Conservation (phyloP, 2,113 vertebrate species). For the Apodemus sylvaticus region DNA sequence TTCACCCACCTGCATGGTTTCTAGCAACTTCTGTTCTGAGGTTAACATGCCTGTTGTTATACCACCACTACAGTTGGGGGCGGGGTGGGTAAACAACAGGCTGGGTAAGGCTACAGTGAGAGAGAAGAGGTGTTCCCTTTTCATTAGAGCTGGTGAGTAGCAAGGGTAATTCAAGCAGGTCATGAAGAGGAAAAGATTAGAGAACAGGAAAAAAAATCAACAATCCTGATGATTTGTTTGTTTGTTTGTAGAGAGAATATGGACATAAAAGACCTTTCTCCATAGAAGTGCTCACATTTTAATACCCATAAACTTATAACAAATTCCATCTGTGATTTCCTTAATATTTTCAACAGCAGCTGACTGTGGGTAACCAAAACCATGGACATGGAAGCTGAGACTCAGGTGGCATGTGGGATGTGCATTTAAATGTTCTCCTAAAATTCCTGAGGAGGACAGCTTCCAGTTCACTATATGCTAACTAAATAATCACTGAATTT, state of each 20-base stretch:
- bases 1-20: neutral
- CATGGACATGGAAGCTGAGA: neutral
- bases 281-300: neutral
- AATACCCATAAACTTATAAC: neutral
- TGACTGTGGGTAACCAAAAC: neutral
- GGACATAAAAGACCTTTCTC: neutral
- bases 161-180: neutral
- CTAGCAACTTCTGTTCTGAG: neutral
- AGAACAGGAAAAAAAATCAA: slow-evolving; percentile 40
- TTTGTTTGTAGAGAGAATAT: neutral
- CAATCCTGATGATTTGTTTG: neutral
- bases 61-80: too few relatives aligned
- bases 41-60: neutral
- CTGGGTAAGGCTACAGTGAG: neutral
- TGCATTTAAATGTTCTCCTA: neutral
- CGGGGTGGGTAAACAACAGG: neutral
- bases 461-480: neutral
- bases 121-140: neutral
- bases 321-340: neutral
- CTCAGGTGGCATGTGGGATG: neutral
- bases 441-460: neutral
- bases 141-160: neutral
- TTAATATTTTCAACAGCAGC: neutral
- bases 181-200: neutral
- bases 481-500: neutral